Evolutionary conservation across 2,113 vertebrate genomes (phyloP).

Genomic region (Brachyhypopomus gauderio): DNA sequence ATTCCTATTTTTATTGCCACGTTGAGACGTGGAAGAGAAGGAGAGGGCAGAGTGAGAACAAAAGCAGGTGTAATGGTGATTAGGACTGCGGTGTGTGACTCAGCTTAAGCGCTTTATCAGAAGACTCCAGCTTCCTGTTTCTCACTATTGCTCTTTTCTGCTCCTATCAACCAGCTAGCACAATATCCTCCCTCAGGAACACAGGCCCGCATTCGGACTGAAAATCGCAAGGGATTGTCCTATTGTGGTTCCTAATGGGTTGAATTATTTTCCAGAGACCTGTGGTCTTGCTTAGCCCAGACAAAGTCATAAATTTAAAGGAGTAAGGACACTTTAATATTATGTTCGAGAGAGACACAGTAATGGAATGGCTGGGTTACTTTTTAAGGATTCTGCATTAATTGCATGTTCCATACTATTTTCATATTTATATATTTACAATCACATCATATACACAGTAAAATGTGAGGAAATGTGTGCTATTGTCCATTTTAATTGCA

Average conservation of each 20-base stretch:
- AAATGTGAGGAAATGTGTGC: no score
- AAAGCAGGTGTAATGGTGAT: slow-evolving; percentile 51
- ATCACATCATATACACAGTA: no score
- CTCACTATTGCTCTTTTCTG: slow-evolving; percentile 49
- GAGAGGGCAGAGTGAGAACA: slow-evolving; percentile 60
- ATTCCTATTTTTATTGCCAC: slow-evolving; percentile 32
- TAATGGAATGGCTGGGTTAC: neutral
- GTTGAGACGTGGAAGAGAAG: slow-evolving; percentile 41
- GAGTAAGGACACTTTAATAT: neutral
- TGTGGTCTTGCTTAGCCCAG: neutral
- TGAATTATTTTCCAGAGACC: slow-evolving; percentile 23
- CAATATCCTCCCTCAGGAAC: slow-evolving; percentile 41
- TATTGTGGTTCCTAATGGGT: slow-evolving; percentile 32
- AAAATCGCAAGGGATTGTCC: slow-evolving; percentile 26
- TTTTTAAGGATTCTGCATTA: neutral
- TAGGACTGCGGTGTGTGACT: slow-evolving; percentile 54
- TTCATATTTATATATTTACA: neutral
- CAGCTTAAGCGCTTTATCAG: slow-evolving; percentile 63
- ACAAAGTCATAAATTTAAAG: neutral
- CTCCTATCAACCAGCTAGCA: slow-evolving; percentile 47
- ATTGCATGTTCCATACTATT: neutral
- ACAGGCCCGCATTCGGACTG: slow-evolving; percentile 13
- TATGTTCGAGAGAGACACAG: neutral
- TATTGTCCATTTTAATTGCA: no score
- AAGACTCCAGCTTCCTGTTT: slow-evolving; percentile 62